These are phyloP conservation scores for Drosophila pseudotakahashii DNA, from an alignment of 2,888 invertebrate genomes.

Conservation along the genomic window DNA sequence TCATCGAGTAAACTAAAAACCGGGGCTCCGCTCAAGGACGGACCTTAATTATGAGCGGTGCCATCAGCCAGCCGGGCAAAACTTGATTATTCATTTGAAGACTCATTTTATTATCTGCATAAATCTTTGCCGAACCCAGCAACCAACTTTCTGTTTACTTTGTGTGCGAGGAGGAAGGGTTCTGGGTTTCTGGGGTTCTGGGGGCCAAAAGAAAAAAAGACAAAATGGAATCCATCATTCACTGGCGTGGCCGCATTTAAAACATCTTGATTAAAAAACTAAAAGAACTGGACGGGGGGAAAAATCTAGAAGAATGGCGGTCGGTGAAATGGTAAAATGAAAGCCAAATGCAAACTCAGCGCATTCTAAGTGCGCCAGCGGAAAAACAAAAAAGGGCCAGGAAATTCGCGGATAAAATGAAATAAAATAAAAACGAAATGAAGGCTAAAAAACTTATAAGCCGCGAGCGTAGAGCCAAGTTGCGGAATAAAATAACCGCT, in stretches of 20 bases:
- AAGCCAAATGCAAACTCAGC: conserved; percentile 73
- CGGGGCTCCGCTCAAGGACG: conserved; percentile 52
- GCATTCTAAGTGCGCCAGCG: conserved; percentile 63
- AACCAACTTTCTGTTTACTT: conserved; percentile 69
- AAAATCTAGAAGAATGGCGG: conserved; percentile 40
- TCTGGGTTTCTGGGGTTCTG: conserved; percentile 1
- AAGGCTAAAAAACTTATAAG: conserved; percentile 71
- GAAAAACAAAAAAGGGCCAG: conserved; percentile 59
- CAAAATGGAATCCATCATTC: conserved; percentile 69
- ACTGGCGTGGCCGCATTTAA: conserved; percentile 69
- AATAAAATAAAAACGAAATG: conserved; percentile 32
- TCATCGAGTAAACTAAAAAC: conserved; percentile 31
- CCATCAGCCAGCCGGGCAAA: conserved; percentile 32
- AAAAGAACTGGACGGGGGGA: conserved; percentile 45
- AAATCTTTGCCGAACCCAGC: conserved; percentile 65
- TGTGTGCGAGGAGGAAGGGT: no score
- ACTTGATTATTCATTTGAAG: conserved; percentile 75
- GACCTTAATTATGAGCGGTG: conserved; percentile 61
- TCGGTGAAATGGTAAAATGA: conserved; percentile 58
- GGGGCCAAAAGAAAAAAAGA: conserved; percentile 11
- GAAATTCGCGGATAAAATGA: conserved; percentile 40
- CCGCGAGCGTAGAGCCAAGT: conserved; percentile 70
- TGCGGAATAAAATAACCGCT: conserved; percentile 19
- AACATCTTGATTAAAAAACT: conserved; percentile 77
- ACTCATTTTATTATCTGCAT: conserved; percentile 77